Evolutionary conservation across 1,140 invertebrate species (phyloP).

Genomic region (Eupristina koningsbergeri): DNA sequence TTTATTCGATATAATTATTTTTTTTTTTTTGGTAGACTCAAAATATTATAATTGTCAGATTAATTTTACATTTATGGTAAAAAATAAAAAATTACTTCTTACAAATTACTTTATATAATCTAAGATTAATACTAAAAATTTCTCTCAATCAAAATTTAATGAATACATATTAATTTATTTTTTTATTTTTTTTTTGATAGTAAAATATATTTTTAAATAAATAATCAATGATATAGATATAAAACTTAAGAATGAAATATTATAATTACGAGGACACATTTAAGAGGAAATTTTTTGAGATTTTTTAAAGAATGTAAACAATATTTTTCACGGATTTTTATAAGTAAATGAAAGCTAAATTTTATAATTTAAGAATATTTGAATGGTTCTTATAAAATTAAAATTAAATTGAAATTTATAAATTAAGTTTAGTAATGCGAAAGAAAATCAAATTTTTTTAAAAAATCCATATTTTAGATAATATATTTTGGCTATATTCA

Average conservation of each 20-base stretch:
- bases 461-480: no score
- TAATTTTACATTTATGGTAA: not conserved
- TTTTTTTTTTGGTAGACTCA: not conserved
- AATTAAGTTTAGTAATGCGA: not conserved
- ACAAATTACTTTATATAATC: not conserved
- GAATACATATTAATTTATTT: not conserved
- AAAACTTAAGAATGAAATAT: slow-evolving; percentile 19
- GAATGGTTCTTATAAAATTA: not conserved
- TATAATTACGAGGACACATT: slow-evolving; percentile 16
- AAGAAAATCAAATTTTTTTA: no score
- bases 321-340: not conserved
- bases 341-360: not conserved
- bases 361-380: not conserved
- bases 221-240: not conserved
- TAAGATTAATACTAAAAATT: no score
- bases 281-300: not conserved
- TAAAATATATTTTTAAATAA: slow-evolving; percentile 6
- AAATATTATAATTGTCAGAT: not conserved
- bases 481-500: no score
- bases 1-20: no score
- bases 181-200: not conserved
- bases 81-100: not conserved
- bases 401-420: no score
- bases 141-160: not conserved
- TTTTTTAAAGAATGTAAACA: not conserved